A percentile compares a stretch with the other conserved stretches of the same genome.
These are phyloP conservation scores for Drosophila ambigua DNA, from an alignment of 1,140 invertebrate genomes.

Conservation along the genomic window DNA sequence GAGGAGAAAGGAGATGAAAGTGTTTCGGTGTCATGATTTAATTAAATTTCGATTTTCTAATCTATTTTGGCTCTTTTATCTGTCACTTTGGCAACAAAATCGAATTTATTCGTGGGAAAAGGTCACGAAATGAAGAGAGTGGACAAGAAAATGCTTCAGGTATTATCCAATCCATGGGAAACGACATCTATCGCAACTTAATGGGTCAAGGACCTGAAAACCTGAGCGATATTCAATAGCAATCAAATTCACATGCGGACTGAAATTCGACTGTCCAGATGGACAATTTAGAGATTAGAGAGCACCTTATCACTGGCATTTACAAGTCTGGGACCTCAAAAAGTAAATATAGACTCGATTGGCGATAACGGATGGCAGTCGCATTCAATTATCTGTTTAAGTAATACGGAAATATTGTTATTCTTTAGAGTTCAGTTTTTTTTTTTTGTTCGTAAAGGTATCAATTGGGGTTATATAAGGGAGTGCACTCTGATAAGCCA, in stretches of 20 bases:
- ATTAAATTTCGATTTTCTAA: conserved; percentile 68
- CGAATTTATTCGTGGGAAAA: conserved; percentile 55
- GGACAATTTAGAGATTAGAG: conserved; percentile 23
- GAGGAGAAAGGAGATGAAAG: conserved; percentile 22
- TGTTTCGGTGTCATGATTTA: conserved; percentile 78
- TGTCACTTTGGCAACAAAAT: conserved; percentile 29
- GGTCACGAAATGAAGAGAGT: conserved; percentile 19
- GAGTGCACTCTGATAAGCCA: conserved; percentile 10
- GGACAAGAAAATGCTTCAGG: conserved; percentile 10
- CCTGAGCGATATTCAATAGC: neutral
- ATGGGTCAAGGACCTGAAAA: conserved; percentile 26
- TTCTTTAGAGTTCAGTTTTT: conserved; percentile 2
- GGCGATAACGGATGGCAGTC: conserved; percentile 13
- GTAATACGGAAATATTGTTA: conserved; percentile 11
- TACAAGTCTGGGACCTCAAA: conserved; percentile 23
- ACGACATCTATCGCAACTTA: conserved; percentile 4
- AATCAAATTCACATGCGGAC: conserved; percentile 33
- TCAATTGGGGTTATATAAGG: conserved; percentile 39
- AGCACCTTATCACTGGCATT: conserved; percentile 30
- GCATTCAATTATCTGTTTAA: conserved; percentile 31
- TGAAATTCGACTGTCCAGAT: conserved; percentile 10
- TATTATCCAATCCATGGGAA: conserved; percentile 50
- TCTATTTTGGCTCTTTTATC: conserved; percentile 70
- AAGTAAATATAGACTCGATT: conserved; percentile 2
- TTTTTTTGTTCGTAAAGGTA: conserved; percentile 9